These are phyloP conservation scores for Myrmecobius fasciatus DNA, from an alignment of 2,113 vertebrate species.

Conservation along the genomic window DNA sequence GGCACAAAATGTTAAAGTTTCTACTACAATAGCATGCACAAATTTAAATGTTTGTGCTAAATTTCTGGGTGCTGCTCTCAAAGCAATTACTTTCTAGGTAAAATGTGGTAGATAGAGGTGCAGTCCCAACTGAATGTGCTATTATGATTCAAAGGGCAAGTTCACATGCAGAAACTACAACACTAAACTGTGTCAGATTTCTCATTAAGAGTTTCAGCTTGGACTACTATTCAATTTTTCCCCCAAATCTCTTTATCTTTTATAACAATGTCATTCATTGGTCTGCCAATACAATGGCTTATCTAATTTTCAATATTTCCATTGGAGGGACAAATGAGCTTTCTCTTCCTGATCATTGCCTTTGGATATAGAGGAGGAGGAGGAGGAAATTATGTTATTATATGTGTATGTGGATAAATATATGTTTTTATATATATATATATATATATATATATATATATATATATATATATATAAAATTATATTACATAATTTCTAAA, in stretches of 20 bases:
- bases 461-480: too few relatives aligned
- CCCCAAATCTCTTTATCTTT: background rate
- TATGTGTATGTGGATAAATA: too few relatives aligned
- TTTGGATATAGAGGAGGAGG: background rate
- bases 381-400: too few relatives aligned
- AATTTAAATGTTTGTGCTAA: conserved; percentile 30
- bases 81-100: conserved; percentile 28
- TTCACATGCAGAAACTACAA: background rate
- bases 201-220: conserved; percentile 14
- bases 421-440: too few relatives aligned
- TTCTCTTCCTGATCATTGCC: background rate
- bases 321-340: background rate
- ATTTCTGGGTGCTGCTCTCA: background rate
- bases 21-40: conserved; percentile 50
- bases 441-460: too few relatives aligned
- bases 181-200: background rate
- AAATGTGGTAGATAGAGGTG: background rate
- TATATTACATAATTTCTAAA: background rate
- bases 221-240: background rate
- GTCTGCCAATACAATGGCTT: background rate
- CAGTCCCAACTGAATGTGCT: background rate
- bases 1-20: conserved; percentile 47
- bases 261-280: background rate
- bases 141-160: conserved; percentile 4
- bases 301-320: background rate